These are phyloP conservation scores for Epirrhoe tristata DNA, from an alignment of 2,888 invertebrate species.

Conservation along the genomic window DNA sequence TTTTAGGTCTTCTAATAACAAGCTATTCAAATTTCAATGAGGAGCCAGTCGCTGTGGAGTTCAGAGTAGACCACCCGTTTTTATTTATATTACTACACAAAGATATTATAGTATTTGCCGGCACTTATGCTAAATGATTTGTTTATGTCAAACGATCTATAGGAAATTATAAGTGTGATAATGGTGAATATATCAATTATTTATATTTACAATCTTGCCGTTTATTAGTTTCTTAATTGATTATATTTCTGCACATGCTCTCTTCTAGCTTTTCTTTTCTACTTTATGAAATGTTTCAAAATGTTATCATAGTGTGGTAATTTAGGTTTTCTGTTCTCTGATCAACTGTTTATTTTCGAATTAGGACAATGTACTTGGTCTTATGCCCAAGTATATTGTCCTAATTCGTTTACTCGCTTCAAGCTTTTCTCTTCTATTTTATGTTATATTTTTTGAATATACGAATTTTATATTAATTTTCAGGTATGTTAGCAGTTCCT, in stretches of 20 bases:
- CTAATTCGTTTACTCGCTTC: too few species aligned
- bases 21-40: not conserved
- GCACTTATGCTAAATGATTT: slow-evolving; percentile 18
- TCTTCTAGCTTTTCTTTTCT: too few species aligned
- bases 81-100: slow-evolving; percentile 37
- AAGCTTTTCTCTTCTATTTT: not conserved
- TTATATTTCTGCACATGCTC: too few species aligned
- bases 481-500: not conserved
- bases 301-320: too few species aligned
- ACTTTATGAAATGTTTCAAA: too few species aligned
- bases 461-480: not conserved
- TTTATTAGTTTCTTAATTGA: too few species aligned
- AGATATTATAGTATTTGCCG: slow-evolving; percentile 40
- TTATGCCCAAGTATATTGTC: too few species aligned
- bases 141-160: not conserved
- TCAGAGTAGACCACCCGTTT: slow-evolving; percentile 69
- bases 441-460: not conserved
- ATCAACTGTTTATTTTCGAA: too few species aligned
- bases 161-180: not conserved
- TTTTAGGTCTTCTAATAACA: not conserved
- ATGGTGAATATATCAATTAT: not conserved
- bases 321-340: too few species aligned
- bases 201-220: too few species aligned
- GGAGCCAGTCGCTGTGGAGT: slow-evolving; percentile 2
- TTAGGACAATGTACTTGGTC: too few species aligned